Evolutionary conservation across 1,140 invertebrate genomes (phyloP), one percentile per base, ranked within the genome.

Genomic region (Sweltsa coloradensis): DNA sequence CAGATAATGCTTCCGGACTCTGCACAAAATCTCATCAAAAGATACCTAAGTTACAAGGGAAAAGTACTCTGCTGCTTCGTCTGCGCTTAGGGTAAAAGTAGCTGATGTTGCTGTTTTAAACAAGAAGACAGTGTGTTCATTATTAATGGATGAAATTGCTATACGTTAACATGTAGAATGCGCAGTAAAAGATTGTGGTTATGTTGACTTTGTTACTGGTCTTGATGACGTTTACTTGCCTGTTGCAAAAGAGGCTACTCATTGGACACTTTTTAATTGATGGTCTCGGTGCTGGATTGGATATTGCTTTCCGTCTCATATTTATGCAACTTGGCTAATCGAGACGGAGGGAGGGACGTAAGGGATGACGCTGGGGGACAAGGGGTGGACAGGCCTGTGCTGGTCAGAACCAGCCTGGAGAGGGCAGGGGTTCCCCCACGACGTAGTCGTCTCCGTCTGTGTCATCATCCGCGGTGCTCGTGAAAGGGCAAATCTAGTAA

Each of bases 1-100:
- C n/a, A n/a, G n/a, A n/a, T n/a, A n/a, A n/a, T n/a, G n/a, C n/a
- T n/a, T n/a, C n/a, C n/a, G n/a, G n/a, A n/a, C n/a, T n/a, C n/a
- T n/a, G n/a, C n/a, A n/a, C n/a, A n/a, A n/a, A n/a, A n/a, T n/a
- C n/a, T n/a, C n/a, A n/a, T n/a, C n/a, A n/a, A n/a, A n/a, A n/a
- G n/a, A n/a, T n/a, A n/a, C n/a, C 7, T 21, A 19, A 34, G n/a
- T 9, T 34, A 7, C 5, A 5, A 7, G 24, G 4, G 4, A 25
- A 4, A 16, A 42, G n/a, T 42, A 22, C 25, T 13, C 46, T 34
- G 34, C 54, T 53, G 52, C 61, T 27, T 58, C 68, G 19, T 14
- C 56, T 21, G 51, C 53, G 44, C 50, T 67, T 34, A 59, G 59
- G 55, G 29, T 25, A 49, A 57, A 59, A 52, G 27, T 29, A 37